Evolutionary conservation across 2,113 vertebrate genomes (phyloP).

Genomic region (Sterna hirundo): DNA sequence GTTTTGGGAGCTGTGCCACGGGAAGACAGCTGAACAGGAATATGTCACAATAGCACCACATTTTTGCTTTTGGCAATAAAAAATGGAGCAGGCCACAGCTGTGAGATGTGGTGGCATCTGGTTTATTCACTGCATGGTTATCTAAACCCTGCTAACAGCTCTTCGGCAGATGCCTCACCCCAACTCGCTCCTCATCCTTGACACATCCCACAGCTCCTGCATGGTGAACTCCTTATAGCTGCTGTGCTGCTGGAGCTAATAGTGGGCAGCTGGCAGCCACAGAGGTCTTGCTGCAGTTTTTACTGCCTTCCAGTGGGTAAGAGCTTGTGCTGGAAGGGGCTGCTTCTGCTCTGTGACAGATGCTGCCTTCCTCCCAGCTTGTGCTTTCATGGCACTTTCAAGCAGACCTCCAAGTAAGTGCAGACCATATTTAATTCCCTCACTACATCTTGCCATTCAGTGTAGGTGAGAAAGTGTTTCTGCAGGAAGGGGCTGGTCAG

Average conservation of each 20-base stretch:
- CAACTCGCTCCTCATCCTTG: background rate
- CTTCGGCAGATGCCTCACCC: background rate
- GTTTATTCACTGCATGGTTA: background rate
- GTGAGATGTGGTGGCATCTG: background rate
- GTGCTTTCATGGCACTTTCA: background rate
- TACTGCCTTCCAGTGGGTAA: background rate
- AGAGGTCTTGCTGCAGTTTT: background rate
- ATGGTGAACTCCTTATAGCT: background rate
- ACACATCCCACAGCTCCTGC: background rate
- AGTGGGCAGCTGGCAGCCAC: rapidly evolving
- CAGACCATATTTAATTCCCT: background rate
- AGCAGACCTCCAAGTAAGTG: background rate
- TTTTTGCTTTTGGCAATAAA: background rate
- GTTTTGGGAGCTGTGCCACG: background rate
- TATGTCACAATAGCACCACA: background rate
- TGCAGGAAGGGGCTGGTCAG: background rate
- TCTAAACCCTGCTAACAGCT: background rate
- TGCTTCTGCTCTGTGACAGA: background rate
- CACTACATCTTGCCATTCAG: background rate
- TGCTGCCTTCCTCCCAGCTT: background rate
- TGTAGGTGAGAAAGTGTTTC: background rate
- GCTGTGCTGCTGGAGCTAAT: background rate
- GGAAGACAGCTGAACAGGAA: background rate
- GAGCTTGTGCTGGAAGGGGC: background rate
- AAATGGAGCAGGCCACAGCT: background rate